Base-by-base conservation (phyloP, 2,888 invertebrate species). In the Rosalia funebris region DNA sequence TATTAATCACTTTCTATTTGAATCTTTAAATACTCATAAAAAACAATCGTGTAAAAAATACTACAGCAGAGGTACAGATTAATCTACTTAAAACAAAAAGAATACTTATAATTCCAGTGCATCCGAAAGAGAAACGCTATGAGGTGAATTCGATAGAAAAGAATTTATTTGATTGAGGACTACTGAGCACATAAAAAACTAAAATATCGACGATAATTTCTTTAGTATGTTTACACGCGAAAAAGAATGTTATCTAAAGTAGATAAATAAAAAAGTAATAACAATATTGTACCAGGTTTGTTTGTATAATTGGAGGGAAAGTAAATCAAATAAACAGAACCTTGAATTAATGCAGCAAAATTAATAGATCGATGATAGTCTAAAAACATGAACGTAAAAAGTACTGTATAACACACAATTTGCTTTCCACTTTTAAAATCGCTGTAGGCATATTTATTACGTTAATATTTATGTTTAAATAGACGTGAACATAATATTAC, bases 21-120 rank as follows among this genome's bases (percentile, higher is more conserved):
- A 25, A 34, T 34, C 34, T 34, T 34, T n/a, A n/a, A n/a, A 34
- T 25, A n/a, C 34, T n/a, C 34, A n/a, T n/a, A 34, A n/a, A 7
- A 34, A 34, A 34, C 5, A 34, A 34, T 34, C 34, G 34, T 34
- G 10, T 7, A 34, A n/a, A 34, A n/a, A 34, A 7, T 34, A 25
- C 3, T 25, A 25, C 9, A 5, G 25, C 9, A 9, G 25, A 25
- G 3, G 25, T 25, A 25, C 4, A 25, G 25, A 25, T n/a, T n/a
- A n/a, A n/a, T n/a, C n/a, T n/a, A n/a, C n/a, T n/a, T n/a, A n/a
- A n/a, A n/a, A n/a, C n/a, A n/a, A n/a, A n/a, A n/a, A n/a, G n/a
- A n/a, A n/a, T n/a, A n/a, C n/a, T n/a, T n/a, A n/a, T n/a, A n/a
- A n/a, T n/a, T n/a, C n/a, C n/a, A n/a, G n/a, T n/a, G n/a, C n/a